These are phyloP conservation scores for Nomada ruficornis DNA, from an alignment of 2,888 invertebrate genomes.

Conservation along the genomic window DNA sequence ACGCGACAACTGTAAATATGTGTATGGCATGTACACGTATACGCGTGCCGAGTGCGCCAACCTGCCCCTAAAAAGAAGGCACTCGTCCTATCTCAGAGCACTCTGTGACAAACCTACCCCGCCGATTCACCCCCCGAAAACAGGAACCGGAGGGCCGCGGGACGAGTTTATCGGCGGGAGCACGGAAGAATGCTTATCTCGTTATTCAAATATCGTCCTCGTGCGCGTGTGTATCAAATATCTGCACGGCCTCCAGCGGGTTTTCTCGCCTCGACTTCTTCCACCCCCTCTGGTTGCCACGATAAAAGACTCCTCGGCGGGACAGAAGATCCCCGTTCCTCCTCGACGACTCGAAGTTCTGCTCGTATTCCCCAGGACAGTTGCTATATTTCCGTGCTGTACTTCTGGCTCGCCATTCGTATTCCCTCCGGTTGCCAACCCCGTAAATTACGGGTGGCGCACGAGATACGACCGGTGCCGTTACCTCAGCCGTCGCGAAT, in stretches of 20 bases:
- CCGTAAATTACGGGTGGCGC: slow-evolving; percentile 61
- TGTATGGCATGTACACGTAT: too few relatives aligned
- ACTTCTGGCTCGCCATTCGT: slow-evolving; percentile 48
- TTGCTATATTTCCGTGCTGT: slow-evolving; percentile 58
- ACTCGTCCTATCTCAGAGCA: not conserved
- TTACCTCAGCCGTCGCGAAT: slow-evolving; percentile 42
- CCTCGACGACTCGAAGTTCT: slow-evolving; percentile 25
- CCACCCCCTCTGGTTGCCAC: slow-evolving; percentile 11
- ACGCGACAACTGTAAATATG: too few relatives aligned
- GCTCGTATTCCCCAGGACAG: slow-evolving; percentile 56
- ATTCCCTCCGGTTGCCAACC: slow-evolving; percentile 47
- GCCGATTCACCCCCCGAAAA: slow-evolving; percentile 1
- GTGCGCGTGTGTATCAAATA: slow-evolving; percentile 46
- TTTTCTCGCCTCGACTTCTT: slow-evolving; percentile 1
- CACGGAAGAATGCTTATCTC: slow-evolving; percentile 60
- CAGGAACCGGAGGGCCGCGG: not conserved
- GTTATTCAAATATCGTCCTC: slow-evolving; percentile 73
- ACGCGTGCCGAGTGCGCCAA: too few relatives aligned
- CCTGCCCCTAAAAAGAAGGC: not conserved
- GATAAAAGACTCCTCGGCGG: slow-evolving; percentile 51
- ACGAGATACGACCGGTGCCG: slow-evolving; percentile 54
- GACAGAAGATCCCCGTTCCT: not conserved
- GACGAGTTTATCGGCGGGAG: slow-evolving; percentile 65
- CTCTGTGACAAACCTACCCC: too few relatives aligned
- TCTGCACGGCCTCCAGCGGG: slow-evolving; percentile 25